phyloP scores from a whole-genome alignment of 2,113 vertebrate species.

The Anoura caudifer region DNA sequence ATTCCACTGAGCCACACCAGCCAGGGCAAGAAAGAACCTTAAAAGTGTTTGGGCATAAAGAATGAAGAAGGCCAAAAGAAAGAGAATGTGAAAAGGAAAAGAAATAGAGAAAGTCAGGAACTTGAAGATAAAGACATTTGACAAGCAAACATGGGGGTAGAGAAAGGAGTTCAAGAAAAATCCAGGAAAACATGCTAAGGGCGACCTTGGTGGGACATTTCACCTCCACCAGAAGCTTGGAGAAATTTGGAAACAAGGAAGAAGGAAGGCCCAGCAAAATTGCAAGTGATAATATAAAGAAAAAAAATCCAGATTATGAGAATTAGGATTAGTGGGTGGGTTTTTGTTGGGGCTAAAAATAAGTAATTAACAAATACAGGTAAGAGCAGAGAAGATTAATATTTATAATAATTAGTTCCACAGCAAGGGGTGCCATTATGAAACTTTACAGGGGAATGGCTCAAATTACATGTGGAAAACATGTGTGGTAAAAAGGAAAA shows the following conservation, averaged over 20 bases:
- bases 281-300: background rate
- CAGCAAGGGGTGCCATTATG: background rate
- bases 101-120: background rate
- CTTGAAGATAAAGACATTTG: background rate
- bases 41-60: background rate
- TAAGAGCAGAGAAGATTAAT: background rate
- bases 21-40: background rate
- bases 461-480: background rate
- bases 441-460: background rate
- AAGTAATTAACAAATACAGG: background rate
- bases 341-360: background rate
- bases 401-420: background rate
- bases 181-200: background rate
- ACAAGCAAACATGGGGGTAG: background rate
- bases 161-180: background rate
- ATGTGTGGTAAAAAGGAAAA: background rate
- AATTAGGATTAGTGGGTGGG: background rate
- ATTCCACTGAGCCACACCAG: too few relatives aligned
- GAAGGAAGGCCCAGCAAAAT: background rate
- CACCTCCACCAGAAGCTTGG: background rate
- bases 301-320: background rate
- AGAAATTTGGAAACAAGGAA: background rate
- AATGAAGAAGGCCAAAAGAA: background rate
- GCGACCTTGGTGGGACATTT: background rate
- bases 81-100: background rate